A percentile compares a stretch with the other conserved stretches of the same genome.
phyloP scores from a whole-genome alignment of 2,113 vertebrate species.

The Gymnobelideus leadbeateri region DNA sequence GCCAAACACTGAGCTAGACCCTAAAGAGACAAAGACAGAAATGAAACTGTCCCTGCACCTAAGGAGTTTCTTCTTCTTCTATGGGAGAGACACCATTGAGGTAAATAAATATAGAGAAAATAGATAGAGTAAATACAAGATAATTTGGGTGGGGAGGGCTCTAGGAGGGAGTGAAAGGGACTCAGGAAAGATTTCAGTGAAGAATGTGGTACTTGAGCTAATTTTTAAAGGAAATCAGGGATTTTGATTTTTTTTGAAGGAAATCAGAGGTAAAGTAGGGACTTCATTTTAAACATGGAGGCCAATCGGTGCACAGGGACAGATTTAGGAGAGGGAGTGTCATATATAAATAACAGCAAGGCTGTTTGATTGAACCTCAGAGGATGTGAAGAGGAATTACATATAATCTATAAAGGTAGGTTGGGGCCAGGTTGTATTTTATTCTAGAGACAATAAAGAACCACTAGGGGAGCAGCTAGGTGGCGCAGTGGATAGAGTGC shows the following conservation, averaged over 20 bases:
- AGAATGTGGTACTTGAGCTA: background rate
- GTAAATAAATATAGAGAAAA: background rate
- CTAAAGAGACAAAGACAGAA: background rate
- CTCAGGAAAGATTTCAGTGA: background rate
- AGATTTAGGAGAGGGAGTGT: background rate
- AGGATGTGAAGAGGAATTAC: background rate
- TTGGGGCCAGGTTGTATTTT: background rate
- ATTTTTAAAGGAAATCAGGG: background rate
- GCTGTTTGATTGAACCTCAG: background rate
- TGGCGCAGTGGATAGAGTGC: background rate
- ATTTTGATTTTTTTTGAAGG: background rate
- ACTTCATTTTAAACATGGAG: background rate
- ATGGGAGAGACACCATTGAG: background rate
- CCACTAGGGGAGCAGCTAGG: background rate
- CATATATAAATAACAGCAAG: background rate
- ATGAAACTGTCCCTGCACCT: background rate
- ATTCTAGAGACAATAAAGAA: background rate
- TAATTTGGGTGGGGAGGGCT: background rate
- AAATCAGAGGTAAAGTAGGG: background rate
- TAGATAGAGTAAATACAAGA: background rate
- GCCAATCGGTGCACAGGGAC: background rate
- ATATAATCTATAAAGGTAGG: background rate
- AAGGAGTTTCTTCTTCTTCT: background rate
- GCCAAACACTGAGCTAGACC: background rate
- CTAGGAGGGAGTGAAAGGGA: background rate